phyloP scores from a whole-genome alignment of 2,797 vertebrate genomes.

The Miichthys miiuy region DNA sequence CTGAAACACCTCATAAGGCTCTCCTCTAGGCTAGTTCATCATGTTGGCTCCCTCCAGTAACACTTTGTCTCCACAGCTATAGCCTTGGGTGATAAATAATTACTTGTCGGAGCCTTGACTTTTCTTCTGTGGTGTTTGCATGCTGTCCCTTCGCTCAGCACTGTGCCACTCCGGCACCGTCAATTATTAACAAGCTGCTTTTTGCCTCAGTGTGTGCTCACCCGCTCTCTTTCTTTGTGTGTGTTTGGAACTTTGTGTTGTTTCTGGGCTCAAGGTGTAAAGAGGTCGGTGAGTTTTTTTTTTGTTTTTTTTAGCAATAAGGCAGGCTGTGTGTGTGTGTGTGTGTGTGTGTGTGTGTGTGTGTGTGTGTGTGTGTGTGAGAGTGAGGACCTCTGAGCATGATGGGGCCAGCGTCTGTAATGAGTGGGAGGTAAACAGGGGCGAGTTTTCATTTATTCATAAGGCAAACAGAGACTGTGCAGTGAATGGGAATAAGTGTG shows the following conservation, averaged over 20 bases:
- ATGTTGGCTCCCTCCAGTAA: constrained; percentile 42
- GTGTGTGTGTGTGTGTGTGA: constrained; percentile 24
- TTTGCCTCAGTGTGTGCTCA: constrained; percentile 61
- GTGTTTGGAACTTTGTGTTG: constrained; percentile 50
- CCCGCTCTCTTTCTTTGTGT: constrained; percentile 4
- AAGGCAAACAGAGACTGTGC: constrained; percentile 85
- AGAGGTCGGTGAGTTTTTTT: constrained; percentile 2
- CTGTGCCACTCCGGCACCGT: constrained; percentile 69
- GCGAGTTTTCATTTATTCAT: constrained; percentile 90
- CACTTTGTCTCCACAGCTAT: constrained; percentile 47
- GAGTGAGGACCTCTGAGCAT: constrained; percentile 36
- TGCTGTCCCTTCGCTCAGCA: constrained; percentile 70
- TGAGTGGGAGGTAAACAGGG: constrained; percentile 85
- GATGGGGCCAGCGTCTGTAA: constrained; percentile 71
- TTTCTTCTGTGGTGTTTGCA: constrained; percentile 74
- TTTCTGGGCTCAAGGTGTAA: constrained; percentile 15
- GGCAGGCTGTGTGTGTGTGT: background rate
- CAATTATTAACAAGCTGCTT: constrained; percentile 81
- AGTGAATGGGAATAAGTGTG: constrained; percentile 83
- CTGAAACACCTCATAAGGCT: constrained; percentile 54
- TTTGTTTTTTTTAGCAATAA: constrained; percentile 9
- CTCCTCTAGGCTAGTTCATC: constrained; percentile 47
- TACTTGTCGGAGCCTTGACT: constrained; percentile 71
- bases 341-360: constrained; percentile 23
- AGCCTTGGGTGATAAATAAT: constrained; percentile 84